phyloP scores from a whole-genome alignment of 2,113 vertebrate genomes.

The Ageneiosus marmoratus region DNA sequence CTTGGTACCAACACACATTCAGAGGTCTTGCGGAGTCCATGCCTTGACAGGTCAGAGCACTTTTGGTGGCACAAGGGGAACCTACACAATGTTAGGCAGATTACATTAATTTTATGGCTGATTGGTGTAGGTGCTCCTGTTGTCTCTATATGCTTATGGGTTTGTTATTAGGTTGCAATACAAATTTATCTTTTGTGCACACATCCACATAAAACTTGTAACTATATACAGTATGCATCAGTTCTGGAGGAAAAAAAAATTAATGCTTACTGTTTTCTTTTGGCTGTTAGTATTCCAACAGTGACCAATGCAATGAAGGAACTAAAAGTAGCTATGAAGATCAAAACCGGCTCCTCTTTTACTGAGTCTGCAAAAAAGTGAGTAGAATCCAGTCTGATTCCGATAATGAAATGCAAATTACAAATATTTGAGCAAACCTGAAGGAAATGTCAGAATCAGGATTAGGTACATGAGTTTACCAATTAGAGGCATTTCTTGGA shows the following conservation, averaged over 20 bases:
- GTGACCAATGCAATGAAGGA: conserved; percentile 71
- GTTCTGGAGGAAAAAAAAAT: neutral
- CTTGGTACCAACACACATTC: no score
- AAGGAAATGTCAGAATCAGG: neutral
- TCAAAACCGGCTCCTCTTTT: conserved; percentile 74
- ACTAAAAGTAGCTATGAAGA: conserved; percentile 73
- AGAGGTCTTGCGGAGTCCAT: no score
- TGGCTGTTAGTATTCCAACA: conserved; percentile 75
- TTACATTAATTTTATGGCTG: no score
- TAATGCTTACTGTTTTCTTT: conserved; percentile 80
- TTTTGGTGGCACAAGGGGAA: no score
- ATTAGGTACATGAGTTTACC: neutral
- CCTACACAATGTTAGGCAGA: no score
- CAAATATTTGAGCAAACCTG: neutral
- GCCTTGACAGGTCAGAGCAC: no score
- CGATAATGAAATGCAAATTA: neutral
- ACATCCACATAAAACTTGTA: neutral
- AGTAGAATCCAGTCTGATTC: neutral
- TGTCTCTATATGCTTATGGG: neutral
- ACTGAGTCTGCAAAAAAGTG: conserved; percentile 67
- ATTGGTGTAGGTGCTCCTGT: neutral
- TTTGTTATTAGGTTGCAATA: neutral
- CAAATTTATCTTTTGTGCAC: neutral
- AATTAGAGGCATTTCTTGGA: neutral
- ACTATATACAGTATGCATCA: neutral